Base-by-base conservation (phyloP, 2,797 vertebrate genomes). In the Loris lydekkerianus region DNA sequence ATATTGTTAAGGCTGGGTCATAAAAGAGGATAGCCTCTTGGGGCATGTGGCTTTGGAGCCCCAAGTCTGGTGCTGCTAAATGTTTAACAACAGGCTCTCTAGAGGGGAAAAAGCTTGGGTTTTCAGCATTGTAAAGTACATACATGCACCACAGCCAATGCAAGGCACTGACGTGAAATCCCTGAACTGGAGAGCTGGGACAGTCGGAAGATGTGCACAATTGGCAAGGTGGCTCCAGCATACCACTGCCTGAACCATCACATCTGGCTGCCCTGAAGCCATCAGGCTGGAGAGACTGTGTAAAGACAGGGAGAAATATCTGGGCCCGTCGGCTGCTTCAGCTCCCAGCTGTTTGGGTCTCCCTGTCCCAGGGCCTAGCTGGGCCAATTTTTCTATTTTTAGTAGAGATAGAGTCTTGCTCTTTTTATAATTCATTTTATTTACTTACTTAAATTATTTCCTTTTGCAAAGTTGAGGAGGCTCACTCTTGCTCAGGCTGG, bases 241-340 rank as follows among this genome's bases (percentile, higher is more conserved):
- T 8, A 29, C 13, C 29, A 23, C 31, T 4, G 40, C 61, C 37
- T 0, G 11, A 18, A 8, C 29, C 67, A 7, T 34, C 2, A 2
- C 5, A 4, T 21, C 27, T 34, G 40, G n/a, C 23, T 83, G 25
- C 23, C 61, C 40, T 21, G 60, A 63, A 43, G 72, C 21, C 31
- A 0, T 20, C 10, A 23, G 1, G 11, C 13, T 17, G 21, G 31
- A 69, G 63, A 80, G 75, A 78, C n/a, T n/a, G 10, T 7, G 0
- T 1, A n/a, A 56, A 40, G 46, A 72, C 0, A 31, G 49, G 27
- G 10, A 31, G 60, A 31, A 14, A 25, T 10, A 77, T 27, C 34
- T 15, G 56, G 65, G 70, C 5, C 10, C 10, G 8, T 34, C 80
- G n/a, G 93, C 63, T 70, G 31, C 6, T 34, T n/a, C n/a, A 25